These are phyloP conservation scores for Microctenopoma stevenorrisi DNA, from an alignment of 2,797 vertebrate species.

Conservation along the genomic window DNA sequence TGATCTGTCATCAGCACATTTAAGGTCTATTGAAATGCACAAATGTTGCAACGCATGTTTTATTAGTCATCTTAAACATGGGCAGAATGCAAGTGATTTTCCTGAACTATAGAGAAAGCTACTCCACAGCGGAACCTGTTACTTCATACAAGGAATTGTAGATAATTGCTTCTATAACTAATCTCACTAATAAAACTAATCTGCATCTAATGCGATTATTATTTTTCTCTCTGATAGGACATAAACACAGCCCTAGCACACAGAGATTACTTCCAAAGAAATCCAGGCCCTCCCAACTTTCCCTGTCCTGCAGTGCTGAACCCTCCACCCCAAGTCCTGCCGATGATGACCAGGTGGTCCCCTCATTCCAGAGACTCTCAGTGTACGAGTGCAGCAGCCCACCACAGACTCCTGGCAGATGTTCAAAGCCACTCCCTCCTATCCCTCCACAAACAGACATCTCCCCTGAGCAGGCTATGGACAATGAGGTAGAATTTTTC, in stretches of 20 bases:
- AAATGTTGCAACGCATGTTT: constrained; percentile 9
- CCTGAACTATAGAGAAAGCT: constrained; percentile 1
- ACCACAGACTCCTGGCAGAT: constrained; percentile 84
- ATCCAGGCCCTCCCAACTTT: constrained; percentile 78
- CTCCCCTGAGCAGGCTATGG: constrained; percentile 83
- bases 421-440: constrained; percentile 93
- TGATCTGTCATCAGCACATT: constrained; percentile 1
- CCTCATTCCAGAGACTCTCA: constrained; percentile 87
- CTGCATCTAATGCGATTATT: neutral
- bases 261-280: constrained; percentile 83
- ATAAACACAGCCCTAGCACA: constrained; percentile 77
- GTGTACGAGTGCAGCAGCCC: constrained; percentile 85
- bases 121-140: neutral
- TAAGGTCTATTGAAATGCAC: constrained; percentile 2
- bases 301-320: constrained; percentile 75
- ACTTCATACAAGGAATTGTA: neutral
- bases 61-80: constrained; percentile 21
- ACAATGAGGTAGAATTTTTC: constrained; percentile 92
- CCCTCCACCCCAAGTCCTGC: constrained; percentile 71
- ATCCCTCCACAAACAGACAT: constrained; percentile 81
- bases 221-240: constrained; percentile 73
- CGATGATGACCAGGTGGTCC: constrained; percentile 84
- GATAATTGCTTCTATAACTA: neutral
- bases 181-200: neutral
- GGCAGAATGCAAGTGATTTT: constrained; percentile 20